Percentiles rank a stretch among this genome's conserved stretches.
Conservation (phyloP, 1,140 invertebrate species). For the Leptonema lineaticorne region DNA sequence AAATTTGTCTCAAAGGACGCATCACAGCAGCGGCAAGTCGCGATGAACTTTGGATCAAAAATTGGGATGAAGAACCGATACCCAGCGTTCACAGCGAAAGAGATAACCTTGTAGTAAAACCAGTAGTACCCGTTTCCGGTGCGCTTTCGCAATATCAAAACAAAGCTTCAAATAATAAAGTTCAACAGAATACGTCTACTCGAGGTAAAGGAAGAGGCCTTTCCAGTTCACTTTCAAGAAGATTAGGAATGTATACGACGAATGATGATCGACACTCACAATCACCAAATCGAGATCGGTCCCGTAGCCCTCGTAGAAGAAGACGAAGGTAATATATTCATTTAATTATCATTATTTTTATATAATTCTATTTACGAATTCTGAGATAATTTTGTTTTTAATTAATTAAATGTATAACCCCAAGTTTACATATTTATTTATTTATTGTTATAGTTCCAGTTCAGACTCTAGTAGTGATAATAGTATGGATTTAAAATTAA, state of each 20-base stretch:
- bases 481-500: slow-evolving; percentile 46
- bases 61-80: slow-evolving; percentile 90
- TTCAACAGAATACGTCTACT: slow-evolving; percentile 9
- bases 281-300: slow-evolving; percentile 50
- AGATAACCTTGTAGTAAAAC: slow-evolving; percentile 62
- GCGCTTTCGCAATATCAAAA: slow-evolving; percentile 56
- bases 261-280: slow-evolving; percentile 31
- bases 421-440: too few species aligned
- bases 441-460: slow-evolving; percentile 53
- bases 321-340: slow-evolving; percentile 44
- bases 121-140: slow-evolving; percentile 47
- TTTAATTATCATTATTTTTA: too few species aligned
- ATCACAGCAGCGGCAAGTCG: slow-evolving; percentile 85
- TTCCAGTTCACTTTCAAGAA: slow-evolving; percentile 46
- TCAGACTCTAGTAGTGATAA: slow-evolving; percentile 52
- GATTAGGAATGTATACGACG: slow-evolving; percentile 10
- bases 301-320: slow-evolving; percentile 46
- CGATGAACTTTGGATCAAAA: slow-evolving; percentile 81
- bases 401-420: too few species aligned
- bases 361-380: too few species aligned
- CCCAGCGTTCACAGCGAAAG: slow-evolving; percentile 80
- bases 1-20: slow-evolving; percentile 90
- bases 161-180: not conserved
- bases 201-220: slow-evolving; percentile 46
- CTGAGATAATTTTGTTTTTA: too few species aligned